phyloP scores from a whole-genome alignment of 2,113 vertebrate species.

The Haemorhous mexicanus region DNA sequence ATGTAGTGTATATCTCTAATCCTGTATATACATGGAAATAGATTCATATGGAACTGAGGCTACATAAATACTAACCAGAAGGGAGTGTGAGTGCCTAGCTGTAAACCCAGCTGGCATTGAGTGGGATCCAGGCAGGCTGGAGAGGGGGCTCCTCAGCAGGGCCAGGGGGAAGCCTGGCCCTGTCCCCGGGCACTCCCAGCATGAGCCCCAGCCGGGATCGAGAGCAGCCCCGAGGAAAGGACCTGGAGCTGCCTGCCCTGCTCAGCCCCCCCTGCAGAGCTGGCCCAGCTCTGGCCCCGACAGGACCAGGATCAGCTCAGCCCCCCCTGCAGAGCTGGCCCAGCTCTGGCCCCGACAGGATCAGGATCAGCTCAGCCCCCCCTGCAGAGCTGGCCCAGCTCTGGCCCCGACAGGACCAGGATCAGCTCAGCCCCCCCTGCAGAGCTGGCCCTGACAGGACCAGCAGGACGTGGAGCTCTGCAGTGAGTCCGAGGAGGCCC shows the following conservation, averaged over 20 bases:
- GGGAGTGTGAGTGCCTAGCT: not conserved
- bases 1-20: not conserved
- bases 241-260: fast-evolving
- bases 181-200: not conserved
- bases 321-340: not conserved
- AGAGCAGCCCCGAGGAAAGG: not conserved
- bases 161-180: not conserved
- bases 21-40: too few species aligned
- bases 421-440: not conserved
- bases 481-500: not conserved
- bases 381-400: not conserved
- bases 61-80: not conserved
- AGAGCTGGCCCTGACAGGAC: not conserved
- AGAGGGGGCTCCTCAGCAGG: not conserved
- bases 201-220: fast-evolving
- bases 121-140: not conserved
- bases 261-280: not conserved
- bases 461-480: not conserved
- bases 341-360: not conserved
- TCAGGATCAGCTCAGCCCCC: not conserved
- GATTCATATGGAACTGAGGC: not conserved
- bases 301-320: not conserved
- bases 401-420: fast-evolving
- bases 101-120: not conserved
- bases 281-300: not conserved